A percentile compares a stretch with the other conserved stretches of the same genome.
These are phyloP conservation scores for Lepeophtheirus nordmannii DNA, from an alignment of 2,888 invertebrate species.

Conservation along the genomic window DNA sequence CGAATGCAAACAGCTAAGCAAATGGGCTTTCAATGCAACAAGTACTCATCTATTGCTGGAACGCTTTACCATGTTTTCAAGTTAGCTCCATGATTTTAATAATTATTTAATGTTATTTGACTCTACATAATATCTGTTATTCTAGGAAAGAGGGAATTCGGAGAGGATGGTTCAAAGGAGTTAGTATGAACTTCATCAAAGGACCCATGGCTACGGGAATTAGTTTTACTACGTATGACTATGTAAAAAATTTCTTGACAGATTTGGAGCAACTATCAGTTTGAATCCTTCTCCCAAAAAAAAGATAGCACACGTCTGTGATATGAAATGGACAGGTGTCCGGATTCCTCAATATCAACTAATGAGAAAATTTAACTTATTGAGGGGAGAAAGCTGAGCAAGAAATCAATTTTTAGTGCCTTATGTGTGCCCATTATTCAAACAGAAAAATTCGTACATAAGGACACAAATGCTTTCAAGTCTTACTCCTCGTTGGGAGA, in stretches of 20 bases:
- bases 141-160: slow-evolving; percentile 68
- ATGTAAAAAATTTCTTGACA: slow-evolving; percentile 42
- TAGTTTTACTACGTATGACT: slow-evolving; percentile 87
- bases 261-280: slow-evolving; percentile 19
- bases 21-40: slow-evolving; percentile 29
- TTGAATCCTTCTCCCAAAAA: too few relatives aligned
- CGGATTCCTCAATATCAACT: too few relatives aligned
- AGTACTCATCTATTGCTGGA: slow-evolving; percentile 47
- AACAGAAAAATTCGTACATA: too few relatives aligned
- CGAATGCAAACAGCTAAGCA: slow-evolving; percentile 48
- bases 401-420: too few relatives aligned
- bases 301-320: too few relatives aligned
- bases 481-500: too few relatives aligned
- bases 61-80: slow-evolving; percentile 54
- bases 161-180: slow-evolving; percentile 86
- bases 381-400: too few relatives aligned
- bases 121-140: slow-evolving; percentile 28
- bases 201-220: slow-evolving; percentile 60
- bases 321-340: too few relatives aligned
- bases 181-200: slow-evolving; percentile 97
- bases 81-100: slow-evolving; percentile 37
- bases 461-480: too few relatives aligned
- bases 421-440: too few relatives aligned
- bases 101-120: too few relatives aligned
- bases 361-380: too few relatives aligned